These are phyloP conservation scores for Tricholaema leucomelas DNA, from an alignment of 2,113 vertebrate genomes.

Conservation along the genomic window DNA sequence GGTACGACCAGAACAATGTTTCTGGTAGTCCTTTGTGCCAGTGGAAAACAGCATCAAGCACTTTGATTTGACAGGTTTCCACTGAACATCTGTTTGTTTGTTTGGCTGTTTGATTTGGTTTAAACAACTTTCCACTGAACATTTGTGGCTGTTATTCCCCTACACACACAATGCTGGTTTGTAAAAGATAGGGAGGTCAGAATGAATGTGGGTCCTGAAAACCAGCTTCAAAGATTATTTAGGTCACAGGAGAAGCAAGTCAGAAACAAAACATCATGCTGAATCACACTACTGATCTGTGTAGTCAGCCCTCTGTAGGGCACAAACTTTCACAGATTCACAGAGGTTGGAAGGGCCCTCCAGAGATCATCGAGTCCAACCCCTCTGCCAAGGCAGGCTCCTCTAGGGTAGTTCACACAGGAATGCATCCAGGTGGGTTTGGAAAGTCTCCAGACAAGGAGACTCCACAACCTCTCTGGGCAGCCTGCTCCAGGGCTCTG, in stretches of 20 bases:
- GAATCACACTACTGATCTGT: background rate
- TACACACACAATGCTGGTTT: background rate
- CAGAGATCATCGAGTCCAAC: too few species aligned
- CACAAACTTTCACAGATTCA: background rate
- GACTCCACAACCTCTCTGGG: too few species aligned
- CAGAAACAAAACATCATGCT: background rate
- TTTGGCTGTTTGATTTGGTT: too few species aligned
- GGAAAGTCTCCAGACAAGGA: too few species aligned
- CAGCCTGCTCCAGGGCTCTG: too few species aligned
- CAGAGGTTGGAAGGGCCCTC: too few species aligned
- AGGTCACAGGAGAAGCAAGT: background rate
- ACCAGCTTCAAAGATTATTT: background rate
- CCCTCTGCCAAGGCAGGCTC: too few species aligned
- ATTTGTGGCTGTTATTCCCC: background rate
- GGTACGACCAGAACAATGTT: background rate
- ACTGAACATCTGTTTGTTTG: background rate
- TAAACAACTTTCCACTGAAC: too few species aligned
- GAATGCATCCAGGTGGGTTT: too few species aligned
- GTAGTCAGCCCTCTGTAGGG: background rate
- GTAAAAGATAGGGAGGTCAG: background rate
- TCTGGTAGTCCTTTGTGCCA: background rate
- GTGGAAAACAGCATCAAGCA: background rate
- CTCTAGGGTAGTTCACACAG: too few species aligned
- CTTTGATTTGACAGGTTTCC: fast-evolving
- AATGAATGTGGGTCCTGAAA: background rate